Percentiles rank a stretch among this genome's conserved stretches.
phyloP scores from a whole-genome alignment of 2,888 invertebrate genomes.

The Didymodactylos carnosus region DNA sequence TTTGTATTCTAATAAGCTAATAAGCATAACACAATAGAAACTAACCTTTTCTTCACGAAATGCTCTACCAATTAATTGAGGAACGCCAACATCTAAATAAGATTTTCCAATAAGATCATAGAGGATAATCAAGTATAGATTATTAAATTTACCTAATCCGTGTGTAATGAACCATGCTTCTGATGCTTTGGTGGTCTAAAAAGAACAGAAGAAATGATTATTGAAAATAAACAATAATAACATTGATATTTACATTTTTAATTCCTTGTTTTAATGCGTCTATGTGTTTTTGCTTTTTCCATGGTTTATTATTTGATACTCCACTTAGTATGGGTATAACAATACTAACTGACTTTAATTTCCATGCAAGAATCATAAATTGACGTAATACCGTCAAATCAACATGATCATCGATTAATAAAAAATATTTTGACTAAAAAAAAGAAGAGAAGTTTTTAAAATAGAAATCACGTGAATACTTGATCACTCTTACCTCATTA shows the following conservation, averaged over 20 bases:
- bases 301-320: background rate
- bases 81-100: conserved; percentile 10
- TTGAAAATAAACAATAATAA: background rate
- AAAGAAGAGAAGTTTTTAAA: too few species aligned
- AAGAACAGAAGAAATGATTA: conserved; percentile 6
- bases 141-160: too few species aligned
- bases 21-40: too few species aligned
- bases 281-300: background rate
- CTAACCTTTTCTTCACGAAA: conserved; percentile 7
- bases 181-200: conserved; percentile 8
- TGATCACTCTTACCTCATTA: background rate
- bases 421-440: background rate
- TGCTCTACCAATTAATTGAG: conserved; percentile 9
- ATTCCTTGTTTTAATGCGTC: background rate
- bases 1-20: too few species aligned
- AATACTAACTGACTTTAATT: background rate
- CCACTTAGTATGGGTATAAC: background rate
- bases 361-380: background rate
- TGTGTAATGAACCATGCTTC: conserved; percentile 14
- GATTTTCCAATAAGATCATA: too few species aligned
- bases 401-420: background rate
- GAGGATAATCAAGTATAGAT: too few species aligned
- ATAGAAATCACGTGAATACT: background rate
- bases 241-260: background rate
- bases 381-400: background rate